Evolutionary conservation across 2,113 vertebrate genomes (phyloP).

Genomic region (Suncus etruscus): DNA sequence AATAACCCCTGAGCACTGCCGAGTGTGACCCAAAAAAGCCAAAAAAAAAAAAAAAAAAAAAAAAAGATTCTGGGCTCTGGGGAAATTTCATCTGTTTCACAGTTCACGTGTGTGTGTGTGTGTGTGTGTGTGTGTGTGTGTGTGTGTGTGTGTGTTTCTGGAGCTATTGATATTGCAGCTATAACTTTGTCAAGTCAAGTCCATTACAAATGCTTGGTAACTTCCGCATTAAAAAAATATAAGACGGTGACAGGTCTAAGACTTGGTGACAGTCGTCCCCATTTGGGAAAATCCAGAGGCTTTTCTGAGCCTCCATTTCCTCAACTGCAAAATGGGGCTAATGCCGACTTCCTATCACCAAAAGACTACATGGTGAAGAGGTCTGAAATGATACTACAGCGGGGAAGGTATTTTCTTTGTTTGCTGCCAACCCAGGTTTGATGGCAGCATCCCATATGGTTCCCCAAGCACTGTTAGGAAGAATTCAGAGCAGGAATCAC

Average conservation of each 20-base stretch:
- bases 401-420: too few species aligned
- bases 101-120: too few species aligned
- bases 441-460: not conserved
- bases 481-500: too few species aligned
- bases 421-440: too few species aligned
- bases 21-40: too few species aligned
- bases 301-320: slow-evolving; percentile 28
- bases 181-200: not conserved
- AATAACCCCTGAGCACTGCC: too few species aligned
- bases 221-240: slow-evolving; percentile 10
- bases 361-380: too few species aligned
- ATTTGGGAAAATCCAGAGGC: not conserved
- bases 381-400: too few species aligned
- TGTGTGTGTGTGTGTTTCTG: not conserved
- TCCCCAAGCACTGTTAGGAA: too few species aligned
- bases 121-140: not conserved
- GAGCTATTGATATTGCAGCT: not conserved
- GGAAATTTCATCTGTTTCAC: slow-evolving; percentile 16
- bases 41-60: too few species aligned
- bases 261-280: not conserved
- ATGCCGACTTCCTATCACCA: not conserved
- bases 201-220: not conserved
- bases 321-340: not conserved
- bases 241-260: not conserved
- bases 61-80: not conserved